A percentile compares a stretch with the other conserved stretches of the same genome.
phyloP scores from a whole-genome alignment of 23 tunicate genomes.

The Phallusia fumigata region DNA sequence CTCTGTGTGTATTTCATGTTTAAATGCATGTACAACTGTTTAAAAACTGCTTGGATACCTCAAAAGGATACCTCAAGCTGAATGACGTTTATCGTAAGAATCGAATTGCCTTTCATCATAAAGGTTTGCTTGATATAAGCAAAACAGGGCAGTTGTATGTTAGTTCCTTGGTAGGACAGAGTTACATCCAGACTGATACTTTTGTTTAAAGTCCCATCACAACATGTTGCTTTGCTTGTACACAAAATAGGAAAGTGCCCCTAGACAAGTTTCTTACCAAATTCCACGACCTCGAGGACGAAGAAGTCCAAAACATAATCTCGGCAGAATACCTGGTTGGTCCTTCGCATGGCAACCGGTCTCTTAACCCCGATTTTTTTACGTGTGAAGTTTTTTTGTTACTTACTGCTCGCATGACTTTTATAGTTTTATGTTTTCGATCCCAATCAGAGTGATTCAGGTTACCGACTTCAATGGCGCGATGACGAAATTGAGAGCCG shows the following conservation, averaged over 20 bases:
- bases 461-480: constrained; percentile 21
- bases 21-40: too few species aligned
- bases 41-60: too few species aligned
- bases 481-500: constrained; percentile 59
- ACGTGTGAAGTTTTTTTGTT: neutral
- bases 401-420: neutral
- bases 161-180: too few species aligned
- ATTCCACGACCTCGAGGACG: constrained; percentile 44
- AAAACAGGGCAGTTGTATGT: too few species aligned
- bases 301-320: constrained; percentile 27
- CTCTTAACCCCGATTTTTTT: neutral
- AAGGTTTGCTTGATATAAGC: too few species aligned
- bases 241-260: neutral
- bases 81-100: too few species aligned
- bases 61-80: too few species aligned
- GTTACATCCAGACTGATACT: too few species aligned
- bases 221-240: neutral
- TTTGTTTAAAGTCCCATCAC: neutral
- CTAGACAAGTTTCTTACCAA: constrained; percentile 1
- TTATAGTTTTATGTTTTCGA: neutral
- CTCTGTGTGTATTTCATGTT: too few species aligned
- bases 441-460: constrained; percentile 32
- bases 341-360: constrained; percentile 8
- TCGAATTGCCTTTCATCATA: too few species aligned
- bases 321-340: constrained; percentile 54